Conservation (phyloP, 2,797 vertebrate species). For the Cynodonichthys magdalenae region DNA sequence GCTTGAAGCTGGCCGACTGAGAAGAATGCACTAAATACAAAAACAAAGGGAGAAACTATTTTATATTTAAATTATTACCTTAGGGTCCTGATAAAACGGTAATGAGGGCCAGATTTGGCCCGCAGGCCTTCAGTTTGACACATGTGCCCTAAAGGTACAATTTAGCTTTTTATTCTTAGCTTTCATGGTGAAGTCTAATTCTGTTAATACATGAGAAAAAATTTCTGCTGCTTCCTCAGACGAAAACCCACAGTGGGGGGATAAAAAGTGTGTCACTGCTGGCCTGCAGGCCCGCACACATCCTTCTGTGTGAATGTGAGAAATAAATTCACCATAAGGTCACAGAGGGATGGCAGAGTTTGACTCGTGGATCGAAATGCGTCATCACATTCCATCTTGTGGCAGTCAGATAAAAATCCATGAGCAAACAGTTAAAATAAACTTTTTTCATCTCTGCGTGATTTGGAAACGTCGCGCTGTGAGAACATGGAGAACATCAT, state of each 20-base stretch:
- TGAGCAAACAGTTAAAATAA: background rate
- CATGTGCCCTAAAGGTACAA: too few species aligned
- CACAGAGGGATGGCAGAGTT: conserved; percentile 35
- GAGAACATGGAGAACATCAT: conserved; percentile 17
- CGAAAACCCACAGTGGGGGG: conserved; percentile 1
- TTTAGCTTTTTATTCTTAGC: too few species aligned
- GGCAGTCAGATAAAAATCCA: conserved; percentile 8
- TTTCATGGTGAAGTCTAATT: background rate
- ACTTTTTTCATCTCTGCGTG: conserved; percentile 2
- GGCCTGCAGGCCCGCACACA: conserved; percentile 44
- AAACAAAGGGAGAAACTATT: too few species aligned
- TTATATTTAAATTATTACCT: too few species aligned
- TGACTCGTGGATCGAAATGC: background rate
- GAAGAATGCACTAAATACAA: too few species aligned
- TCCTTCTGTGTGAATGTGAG: conserved; percentile 34
- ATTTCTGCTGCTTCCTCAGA: conserved; percentile 13
- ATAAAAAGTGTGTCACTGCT: conserved; percentile 54
- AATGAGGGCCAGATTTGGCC: too few species aligned
- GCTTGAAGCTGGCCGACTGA: too few species aligned
- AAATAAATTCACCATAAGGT: conserved; percentile 53
- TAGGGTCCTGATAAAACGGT: too few species aligned
- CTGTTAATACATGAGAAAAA: conserved; percentile 1
- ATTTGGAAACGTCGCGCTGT: conserved; percentile 17
- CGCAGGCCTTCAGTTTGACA: too few species aligned
- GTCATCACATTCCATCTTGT: conserved; percentile 19